These are phyloP conservation scores for Pyrrhosoma nymphula DNA, from an alignment of 2,888 invertebrate genomes.

Conservation along the genomic window DNA sequence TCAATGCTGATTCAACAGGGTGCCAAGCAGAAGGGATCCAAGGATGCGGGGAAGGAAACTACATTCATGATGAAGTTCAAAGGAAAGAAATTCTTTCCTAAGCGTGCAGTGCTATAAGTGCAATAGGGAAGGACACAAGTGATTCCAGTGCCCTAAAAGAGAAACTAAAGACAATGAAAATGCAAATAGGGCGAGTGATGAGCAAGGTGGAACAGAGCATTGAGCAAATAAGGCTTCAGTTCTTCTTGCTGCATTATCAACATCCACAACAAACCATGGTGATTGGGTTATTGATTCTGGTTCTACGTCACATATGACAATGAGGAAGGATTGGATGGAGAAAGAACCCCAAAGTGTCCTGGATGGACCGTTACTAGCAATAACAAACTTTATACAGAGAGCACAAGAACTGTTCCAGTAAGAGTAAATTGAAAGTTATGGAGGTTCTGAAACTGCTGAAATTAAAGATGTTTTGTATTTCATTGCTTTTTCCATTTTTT, in stretches of 20 bases:
- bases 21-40: not conserved
- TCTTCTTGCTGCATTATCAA: not conserved
- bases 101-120: not conserved
- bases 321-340: conserved; percentile 30
- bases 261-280: not conserved
- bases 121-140: conserved; percentile 34
- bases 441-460: not conserved
- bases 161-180: not conserved
- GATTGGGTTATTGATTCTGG: conserved; percentile 27
- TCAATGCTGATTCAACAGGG: not conserved
- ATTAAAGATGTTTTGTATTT: not conserved
- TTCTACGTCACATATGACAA: not conserved
- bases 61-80: not conserved
- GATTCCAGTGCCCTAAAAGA: not conserved
- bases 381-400: conserved; percentile 6
- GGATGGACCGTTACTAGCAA: conserved; percentile 2
- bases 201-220: conserved; percentile 5
- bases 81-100: not conserved
- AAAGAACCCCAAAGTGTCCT: not conserved
- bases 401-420: conserved; percentile 6
- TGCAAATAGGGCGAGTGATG: not conserved
- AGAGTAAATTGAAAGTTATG: too few relatives aligned
- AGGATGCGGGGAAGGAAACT: not conserved
- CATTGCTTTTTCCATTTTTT: too few relatives aligned
- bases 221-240: conserved; percentile 1